Conservation (phyloP, 92 coral and sea anemone species). For the Epizoanthus illoricatus region DNA sequence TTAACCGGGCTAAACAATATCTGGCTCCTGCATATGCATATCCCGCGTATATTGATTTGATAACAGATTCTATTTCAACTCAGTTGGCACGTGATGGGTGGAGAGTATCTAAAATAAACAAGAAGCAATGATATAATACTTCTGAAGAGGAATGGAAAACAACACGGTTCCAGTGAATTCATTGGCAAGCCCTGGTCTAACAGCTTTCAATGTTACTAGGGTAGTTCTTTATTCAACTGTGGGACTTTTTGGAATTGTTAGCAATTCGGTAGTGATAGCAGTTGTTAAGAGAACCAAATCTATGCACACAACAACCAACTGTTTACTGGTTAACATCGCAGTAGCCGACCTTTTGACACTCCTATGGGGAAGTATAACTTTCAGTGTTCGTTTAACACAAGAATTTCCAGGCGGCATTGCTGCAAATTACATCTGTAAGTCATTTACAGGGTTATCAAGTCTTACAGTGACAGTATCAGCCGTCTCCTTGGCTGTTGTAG, state of each 20-base stretch:
- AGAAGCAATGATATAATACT: no score
- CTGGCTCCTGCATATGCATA: no score
- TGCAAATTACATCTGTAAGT: neutral
- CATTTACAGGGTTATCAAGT: neutral
- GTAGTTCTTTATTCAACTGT: neutral
- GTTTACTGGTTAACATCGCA: conserved; percentile 1
- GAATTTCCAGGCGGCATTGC: neutral
- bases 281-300: neutral
- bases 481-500: conserved; percentile 1
- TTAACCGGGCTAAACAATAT: no score
- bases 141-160: neutral
- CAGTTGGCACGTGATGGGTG: no score
- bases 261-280: neutral
- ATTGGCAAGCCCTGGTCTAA: neutral
- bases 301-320: conserved; percentile 11
- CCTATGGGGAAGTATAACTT: neutral
- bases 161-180: neutral
- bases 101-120: no score
- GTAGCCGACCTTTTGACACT: neutral
- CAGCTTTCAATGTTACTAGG: neutral
- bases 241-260: neutral
- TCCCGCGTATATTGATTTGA: no score
- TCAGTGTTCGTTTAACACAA: neutral
- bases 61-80: no score
- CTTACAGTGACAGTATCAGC: conserved; percentile 1